These are phyloP conservation scores for Coryphaenoides rupestris DNA, from an alignment of 2,113 vertebrate species.

Conservation along the genomic window DNA sequence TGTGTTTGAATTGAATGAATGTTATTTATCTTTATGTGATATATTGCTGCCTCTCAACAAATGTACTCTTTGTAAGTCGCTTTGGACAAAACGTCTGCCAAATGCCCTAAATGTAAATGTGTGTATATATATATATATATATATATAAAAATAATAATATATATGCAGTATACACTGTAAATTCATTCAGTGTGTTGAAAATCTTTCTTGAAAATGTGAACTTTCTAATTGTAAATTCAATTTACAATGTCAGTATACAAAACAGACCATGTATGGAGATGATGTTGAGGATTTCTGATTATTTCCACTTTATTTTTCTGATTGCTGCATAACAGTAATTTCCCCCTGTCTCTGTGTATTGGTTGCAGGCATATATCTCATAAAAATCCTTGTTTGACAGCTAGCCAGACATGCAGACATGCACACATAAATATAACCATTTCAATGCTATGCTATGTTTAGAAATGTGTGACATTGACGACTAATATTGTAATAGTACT, in stretches of 20 bases:
- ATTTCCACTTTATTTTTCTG: constrained; percentile 51
- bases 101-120: no score
- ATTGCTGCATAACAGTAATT: constrained; percentile 28
- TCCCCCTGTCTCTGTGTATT: constrained; percentile 17
- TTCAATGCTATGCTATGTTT: constrained; percentile 3
- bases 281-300: constrained; percentile 43
- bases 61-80: no score
- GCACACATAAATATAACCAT: constrained; percentile 55
- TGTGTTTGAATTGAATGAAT: no score
- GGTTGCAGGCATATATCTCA: constrained; percentile 12
- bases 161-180: no score
- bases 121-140: no score
- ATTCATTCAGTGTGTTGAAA: constrained; percentile 34
- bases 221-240: constrained; percentile 51
- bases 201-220: constrained; percentile 35
- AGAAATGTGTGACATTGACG: background rate
- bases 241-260: constrained; percentile 39
- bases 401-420: constrained; percentile 24
- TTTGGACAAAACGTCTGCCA: no score
- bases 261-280: constrained; percentile 35
- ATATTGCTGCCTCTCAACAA: no score
- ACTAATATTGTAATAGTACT: constrained; percentile 32
- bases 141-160: no score
- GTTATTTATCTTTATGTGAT: no score
- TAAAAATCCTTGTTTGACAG: constrained; percentile 43